phyloP scores from a whole-genome alignment of 1,140 invertebrate genomes.

The Drosophila repletoides region DNA sequence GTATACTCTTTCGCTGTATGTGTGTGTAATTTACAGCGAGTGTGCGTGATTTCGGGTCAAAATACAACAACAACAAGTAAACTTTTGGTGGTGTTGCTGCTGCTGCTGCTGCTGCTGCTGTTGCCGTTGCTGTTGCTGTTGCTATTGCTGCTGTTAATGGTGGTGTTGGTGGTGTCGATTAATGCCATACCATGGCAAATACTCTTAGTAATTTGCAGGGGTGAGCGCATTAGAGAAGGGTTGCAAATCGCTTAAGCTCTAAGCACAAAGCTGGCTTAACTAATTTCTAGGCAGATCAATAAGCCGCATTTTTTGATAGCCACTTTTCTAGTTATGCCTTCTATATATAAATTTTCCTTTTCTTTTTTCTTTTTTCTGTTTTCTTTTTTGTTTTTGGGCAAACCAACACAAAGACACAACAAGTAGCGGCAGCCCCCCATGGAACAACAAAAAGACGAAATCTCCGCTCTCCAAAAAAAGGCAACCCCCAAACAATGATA shows the following conservation, averaged over 20 bases:
- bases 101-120: conserved; percentile 6
- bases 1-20: conserved; percentile 5
- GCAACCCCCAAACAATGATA: conserved; percentile 2
- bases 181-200: conserved; percentile 17
- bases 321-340: background rate
- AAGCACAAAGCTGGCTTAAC: background rate
- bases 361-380: background rate
- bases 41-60: conserved; percentile 77
- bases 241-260: conserved; percentile 9
- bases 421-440: conserved; percentile 67
- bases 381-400: conserved; percentile 15
- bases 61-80: conserved; percentile 50
- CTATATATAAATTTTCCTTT: no score
- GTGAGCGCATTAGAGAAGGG: conserved; percentile 11
- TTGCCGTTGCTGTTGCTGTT: conserved; percentile 10
- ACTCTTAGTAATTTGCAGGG: background rate
- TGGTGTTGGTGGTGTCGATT: conserved; percentile 34
- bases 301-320: conserved; percentile 8
- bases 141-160: background rate
- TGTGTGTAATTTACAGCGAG: conserved; percentile 78
- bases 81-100: conserved; percentile 9
- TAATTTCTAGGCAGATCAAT: conserved; percentile 35
- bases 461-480: no score
- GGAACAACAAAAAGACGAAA: no score
- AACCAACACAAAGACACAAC: conserved; percentile 69